Evolutionary conservation across 2,797 vertebrate genomes (phyloP).

Genomic region (Ataeniobius toweri): DNA sequence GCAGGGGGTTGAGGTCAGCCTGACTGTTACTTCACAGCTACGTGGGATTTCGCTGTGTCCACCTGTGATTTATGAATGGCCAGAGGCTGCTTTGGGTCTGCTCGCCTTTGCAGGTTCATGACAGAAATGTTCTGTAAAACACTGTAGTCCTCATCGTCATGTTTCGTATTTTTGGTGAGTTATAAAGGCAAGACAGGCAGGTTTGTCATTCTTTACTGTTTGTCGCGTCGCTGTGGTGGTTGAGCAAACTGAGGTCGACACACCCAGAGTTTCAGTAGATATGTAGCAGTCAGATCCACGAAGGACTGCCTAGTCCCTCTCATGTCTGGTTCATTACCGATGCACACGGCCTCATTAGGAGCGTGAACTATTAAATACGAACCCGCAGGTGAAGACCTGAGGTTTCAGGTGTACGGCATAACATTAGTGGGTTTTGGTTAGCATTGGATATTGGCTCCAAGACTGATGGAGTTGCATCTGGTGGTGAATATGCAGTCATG

Average conservation of each 20-base stretch:
- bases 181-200: conserved; percentile 45
- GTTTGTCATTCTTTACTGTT: conserved; percentile 58
- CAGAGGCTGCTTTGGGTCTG: no score
- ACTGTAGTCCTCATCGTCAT: neutral
- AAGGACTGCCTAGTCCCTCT: conserved; percentile 39
- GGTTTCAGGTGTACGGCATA: neutral
- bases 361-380: neutral
- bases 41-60: neutral
- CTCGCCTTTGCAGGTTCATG: neutral
- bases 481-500: neutral
- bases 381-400: neutral
- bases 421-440: neutral
- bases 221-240: conserved; percentile 64
- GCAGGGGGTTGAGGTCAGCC: neutral
- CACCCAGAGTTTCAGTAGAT: conserved; percentile 71
- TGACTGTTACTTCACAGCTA: neutral
- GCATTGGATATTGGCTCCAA: neutral
- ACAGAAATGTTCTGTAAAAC: neutral
- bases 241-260: conserved; percentile 73
- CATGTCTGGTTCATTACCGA: conserved; percentile 25
- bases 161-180: conserved; percentile 4
- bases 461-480: neutral
- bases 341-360: conserved; percentile 3
- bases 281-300: conserved; percentile 53
- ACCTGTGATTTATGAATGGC: neutral